Evolutionary conservation across 2,888 invertebrate genomes (phyloP).

Genomic region (Ectemnius cavifrons): DNA sequence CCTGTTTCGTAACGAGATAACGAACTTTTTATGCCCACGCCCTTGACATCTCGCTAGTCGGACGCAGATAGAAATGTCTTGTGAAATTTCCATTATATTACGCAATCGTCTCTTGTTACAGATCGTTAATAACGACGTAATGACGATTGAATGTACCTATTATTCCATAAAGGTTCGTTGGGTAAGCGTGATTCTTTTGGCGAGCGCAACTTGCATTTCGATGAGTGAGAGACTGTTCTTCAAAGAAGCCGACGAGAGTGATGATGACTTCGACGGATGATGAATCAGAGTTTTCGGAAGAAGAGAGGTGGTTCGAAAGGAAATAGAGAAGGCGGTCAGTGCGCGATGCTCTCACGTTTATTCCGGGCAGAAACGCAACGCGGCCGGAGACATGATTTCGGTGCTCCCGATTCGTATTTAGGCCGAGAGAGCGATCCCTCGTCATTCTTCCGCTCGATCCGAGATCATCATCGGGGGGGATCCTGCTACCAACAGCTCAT

Average conservation of each 20-base stretch:
- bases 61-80: conserved; percentile 38
- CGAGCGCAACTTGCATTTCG: no score
- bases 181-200: no score
- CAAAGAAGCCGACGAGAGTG: not conserved
- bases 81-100: conserved; percentile 32
- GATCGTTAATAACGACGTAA: not conserved
- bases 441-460: conserved; percentile 50
- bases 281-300: conserved; percentile 19
- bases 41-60: conserved; percentile 44
- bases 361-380: conserved; percentile 50
- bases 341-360: conserved; percentile 51
- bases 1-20: conserved; percentile 25
- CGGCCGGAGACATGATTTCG: conserved; percentile 50
- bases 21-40: conserved; percentile 7
- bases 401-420: conserved; percentile 65
- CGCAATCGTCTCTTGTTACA: conserved; percentile 13
- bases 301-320: conserved; percentile 11
- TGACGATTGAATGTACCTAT: no score
- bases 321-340: conserved; percentile 17
- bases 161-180: no score
- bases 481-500: not conserved
- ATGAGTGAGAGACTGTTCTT: no score
- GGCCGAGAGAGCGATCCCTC: conserved; percentile 53
- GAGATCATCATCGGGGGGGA: conserved; percentile 31
- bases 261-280: not conserved